Percentiles rank a stretch among this genome's conserved stretches.
Evolutionary conservation across 2,113 vertebrate genomes (phyloP).

Genomic region (Grammomys dolichurus): DNA sequence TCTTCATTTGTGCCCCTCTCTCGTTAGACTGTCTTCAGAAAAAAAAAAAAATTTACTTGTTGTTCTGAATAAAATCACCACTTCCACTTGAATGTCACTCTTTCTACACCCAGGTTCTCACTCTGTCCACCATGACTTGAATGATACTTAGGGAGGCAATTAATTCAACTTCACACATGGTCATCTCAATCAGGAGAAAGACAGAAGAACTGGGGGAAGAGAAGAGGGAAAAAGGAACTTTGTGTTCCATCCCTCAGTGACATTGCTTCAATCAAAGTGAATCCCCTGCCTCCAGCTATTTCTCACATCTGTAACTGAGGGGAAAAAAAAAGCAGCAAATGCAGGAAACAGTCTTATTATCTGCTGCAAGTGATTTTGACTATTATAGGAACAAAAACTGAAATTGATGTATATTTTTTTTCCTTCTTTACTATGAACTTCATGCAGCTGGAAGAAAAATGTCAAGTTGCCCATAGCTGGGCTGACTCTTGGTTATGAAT

Average conservation of each 20-base stretch:
- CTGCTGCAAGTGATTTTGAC: not conserved
- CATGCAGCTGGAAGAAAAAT: conserved; percentile 48
- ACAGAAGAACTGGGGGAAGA: not conserved
- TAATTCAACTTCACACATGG: conserved; percentile 39
- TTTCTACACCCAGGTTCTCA: conserved; percentile 33
- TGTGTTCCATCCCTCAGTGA: conserved; percentile 40
- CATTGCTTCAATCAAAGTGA: conserved; percentile 43
- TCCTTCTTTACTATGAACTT: conserved; percentile 48
- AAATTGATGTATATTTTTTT: not conserved
- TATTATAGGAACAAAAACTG: not conserved
- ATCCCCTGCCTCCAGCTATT: not conserved
- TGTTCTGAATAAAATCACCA: not conserved
- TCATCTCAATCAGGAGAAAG: conserved; percentile 26
- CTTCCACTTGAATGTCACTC: not conserved
- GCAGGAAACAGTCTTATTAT: not conserved
- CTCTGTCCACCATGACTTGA: conserved; percentile 28
- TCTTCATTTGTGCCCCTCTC: not conserved
- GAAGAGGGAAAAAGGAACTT: not conserved
- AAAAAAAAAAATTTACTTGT: conserved; percentile 22
- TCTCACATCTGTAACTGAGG: not conserved
- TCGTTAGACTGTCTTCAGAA: not conserved
- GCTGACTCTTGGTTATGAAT: conserved; percentile 23
- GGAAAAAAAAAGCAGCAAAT: not conserved
- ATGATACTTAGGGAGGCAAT: not conserved
- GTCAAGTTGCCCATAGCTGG: conserved; percentile 16